Evolutionary conservation across 2,113 vertebrate genomes (phyloP), one percentile per base, ranked within the genome.

Genomic region (Dipodomys ordii): DNA sequence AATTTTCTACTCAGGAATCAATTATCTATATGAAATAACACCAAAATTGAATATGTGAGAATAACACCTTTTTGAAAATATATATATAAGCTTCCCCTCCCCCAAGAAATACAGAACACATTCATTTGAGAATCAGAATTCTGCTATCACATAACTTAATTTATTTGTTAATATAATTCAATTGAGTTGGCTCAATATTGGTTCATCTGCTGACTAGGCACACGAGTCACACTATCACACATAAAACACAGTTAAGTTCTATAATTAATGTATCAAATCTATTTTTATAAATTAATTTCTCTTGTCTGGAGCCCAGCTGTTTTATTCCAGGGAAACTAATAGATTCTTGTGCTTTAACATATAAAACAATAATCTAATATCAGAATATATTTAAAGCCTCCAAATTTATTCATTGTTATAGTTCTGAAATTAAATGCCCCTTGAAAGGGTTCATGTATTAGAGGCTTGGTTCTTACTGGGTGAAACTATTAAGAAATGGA

Each of bases 1-100:
- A 94, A 39, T 71, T 88, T 94, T 89, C 88, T 92, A 39, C 78
- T 90, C 27, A 62, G 18, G 39, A 95, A 96, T 95, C 74, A 97
- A 90, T 95, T 96, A 88, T 88, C 85, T 90, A 78, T 93, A 94
- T 94, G 92, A 87, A 60, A 69, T 92, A 85, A 23, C 25, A 69
- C 85, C 85, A 95, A 71, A 95, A 89, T 95, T 74, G 68, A 85
- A 87, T 77, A 79, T 90, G 86, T 2, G 39, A 89, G 88, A 73
- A 22, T 27, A 86, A 62, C 27, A 93, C 23, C 68, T 73, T 20
- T 89, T 84, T 88, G 35, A 39, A 84, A 87, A 69, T 91, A 88
- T 1, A 83, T 16, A 74, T 19, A 81, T 16, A 11, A 82, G 65
- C 3, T 74, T 77, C 44, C 28, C 0, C 57, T n/a, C n/a, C 23